Evolutionary conservation across 2,888 invertebrate species (phyloP), one percentile per base, ranked within the genome.

Genomic region (Synanthedon formicaeformis): DNA sequence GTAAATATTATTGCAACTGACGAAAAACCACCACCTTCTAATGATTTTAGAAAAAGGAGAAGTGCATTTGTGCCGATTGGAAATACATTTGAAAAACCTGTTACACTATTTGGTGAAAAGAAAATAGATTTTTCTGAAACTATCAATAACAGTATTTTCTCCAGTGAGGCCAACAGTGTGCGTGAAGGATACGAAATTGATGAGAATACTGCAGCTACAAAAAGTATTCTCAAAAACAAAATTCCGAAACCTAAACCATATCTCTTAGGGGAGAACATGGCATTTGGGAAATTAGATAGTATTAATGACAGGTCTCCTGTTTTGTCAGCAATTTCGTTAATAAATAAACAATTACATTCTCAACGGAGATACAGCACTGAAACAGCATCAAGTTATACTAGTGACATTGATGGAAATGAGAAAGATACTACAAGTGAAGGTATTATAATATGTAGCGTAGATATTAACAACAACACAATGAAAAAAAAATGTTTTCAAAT

Each of bases 1-100:
- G 94, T 96, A 0, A 94, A 95, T 69, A 95, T 96, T 55, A 95
- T 96, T 40, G 94, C 95, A 69, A 95, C 95, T 0, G 94, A 95
- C 75, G 94, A 93, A 58, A 95, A 96, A 73, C 95, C 95, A 50
- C 95, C 95, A 10, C 94, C 95, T 4, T 93, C 93, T 1, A 93
- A 93, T 69, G 93, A 94, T 71, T 94, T 94, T 70, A 88, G 95
- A 57, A 88, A 93, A 65, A 84, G 93, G 60, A 89, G 92, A 61
- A 90, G 90, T 60, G 88, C 89, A 51, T 75, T 86, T 66, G 76
- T 84, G 40, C 83, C 88, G 10, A 73, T 84, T 58, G 71, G 69
- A 56, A 85, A 84, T 58, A 78, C 72, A 62, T 71, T 73, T 56
- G 85, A 86, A 55, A 84, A 77, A 62, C 91, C 92, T 0, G 83